Base-by-base conservation (phyloP, 2,113 vertebrate genomes). In the Eptatretus burgeri region DNA sequence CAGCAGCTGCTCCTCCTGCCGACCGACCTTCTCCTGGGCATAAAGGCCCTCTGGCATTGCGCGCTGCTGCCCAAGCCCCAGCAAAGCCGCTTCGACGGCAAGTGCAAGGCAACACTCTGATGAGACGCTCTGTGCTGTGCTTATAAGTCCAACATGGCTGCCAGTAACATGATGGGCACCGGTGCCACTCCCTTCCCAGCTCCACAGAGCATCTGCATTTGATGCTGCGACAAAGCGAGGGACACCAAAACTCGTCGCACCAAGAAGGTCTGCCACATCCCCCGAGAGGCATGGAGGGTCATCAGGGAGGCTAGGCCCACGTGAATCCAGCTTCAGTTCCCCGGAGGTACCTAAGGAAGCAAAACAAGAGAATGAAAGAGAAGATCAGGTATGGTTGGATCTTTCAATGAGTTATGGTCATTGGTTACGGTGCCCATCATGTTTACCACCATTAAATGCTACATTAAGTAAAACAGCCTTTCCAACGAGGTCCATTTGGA, bases 1-100 rank as follows among this genome's bases (percentile, higher is more conserved):
- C 62, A 77, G 67, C 63, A 77, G 70, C 65, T 76, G 74, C 66
- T 77, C 76, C 66, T 77, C 76, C 3, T 56, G 72, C 51, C 76
- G 72, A 9, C 76, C 75, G 71, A 71, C 95, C 63, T 77, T 77
- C 69, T 77, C 76, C 63, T 77, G 76, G 51, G 76, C 76, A 1
- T 77, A 75, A 12, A 76, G 65, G 0, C 76, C 76, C 51, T 76
- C 74, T 0, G 76, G 74, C 71, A 77, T 71, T 52, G 72, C 69
- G 62, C 76, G 66, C 68, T 77, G 75, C 68, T 77, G 76, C 50
- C 76, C 76, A 51, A 77, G 66, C 10, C 75, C 76, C 66, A 74
- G 66, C 14, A 77, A 66, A 0, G 73, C 73, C 63, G 75, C 72
- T 63, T 77, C 76, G 49, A 77, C 68, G 0, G 75, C 75, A 65